These are phyloP conservation scores for Meloidogyne floridensis DNA, from an alignment of 1,140 invertebrate genomes.

Conservation along the genomic window DNA sequence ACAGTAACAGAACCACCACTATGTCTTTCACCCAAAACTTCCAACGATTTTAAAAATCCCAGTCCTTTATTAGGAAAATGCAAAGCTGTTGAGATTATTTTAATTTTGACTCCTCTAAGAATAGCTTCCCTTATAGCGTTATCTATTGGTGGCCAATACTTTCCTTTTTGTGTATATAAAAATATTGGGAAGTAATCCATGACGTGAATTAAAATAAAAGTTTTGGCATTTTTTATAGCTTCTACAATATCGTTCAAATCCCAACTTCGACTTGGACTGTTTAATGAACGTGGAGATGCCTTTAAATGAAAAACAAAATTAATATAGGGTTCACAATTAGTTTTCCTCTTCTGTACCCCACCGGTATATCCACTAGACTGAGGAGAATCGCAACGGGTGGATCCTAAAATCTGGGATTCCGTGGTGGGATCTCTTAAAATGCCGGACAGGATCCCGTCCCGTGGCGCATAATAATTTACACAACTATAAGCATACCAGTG, in stretches of 20 bases:
- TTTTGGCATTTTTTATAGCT: slow-evolving; percentile 79
- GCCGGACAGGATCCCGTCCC: no score
- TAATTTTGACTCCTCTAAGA: slow-evolving; percentile 77
- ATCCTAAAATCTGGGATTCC: no score
- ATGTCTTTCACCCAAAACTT: slow-evolving; percentile 71
- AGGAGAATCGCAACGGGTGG: no score
- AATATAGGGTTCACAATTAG: no score
- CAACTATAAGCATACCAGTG: no score
- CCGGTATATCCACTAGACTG: no score
- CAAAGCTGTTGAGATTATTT: slow-evolving; percentile 85
- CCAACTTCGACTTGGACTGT: slow-evolving; percentile 77
- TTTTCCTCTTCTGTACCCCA: no score
- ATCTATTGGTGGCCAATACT: slow-evolving; percentile 85
- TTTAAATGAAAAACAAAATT: slow-evolving; percentile 65
- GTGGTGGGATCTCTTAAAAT: no score
- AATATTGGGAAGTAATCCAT: slow-evolving; percentile 94
- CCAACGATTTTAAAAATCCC: slow-evolving; percentile 80
- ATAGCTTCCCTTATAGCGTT: slow-evolving; percentile 80
- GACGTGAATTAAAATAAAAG: slow-evolving; percentile 85
- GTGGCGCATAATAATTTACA: no score
- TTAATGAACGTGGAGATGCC: slow-evolving; percentile 86
- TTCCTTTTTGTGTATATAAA: slow-evolving; percentile 71
- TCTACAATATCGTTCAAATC: slow-evolving; percentile 84
- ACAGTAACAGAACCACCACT: slow-evolving; percentile 51
- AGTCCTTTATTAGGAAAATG: slow-evolving; percentile 79